phyloP scores from a whole-genome alignment of 2,888 invertebrate species.

The Plebejus melissa region DNA sequence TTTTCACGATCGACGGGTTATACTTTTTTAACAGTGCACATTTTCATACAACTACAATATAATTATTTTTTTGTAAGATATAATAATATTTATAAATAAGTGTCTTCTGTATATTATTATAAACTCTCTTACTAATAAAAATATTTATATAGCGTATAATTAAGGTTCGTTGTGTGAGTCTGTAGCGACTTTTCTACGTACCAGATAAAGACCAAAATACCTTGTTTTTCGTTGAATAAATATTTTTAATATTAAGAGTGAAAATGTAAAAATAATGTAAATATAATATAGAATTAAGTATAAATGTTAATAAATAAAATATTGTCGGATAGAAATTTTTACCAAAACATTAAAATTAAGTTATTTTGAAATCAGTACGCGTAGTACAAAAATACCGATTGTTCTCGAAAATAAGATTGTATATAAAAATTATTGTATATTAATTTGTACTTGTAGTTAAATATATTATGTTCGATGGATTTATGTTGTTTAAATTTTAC shows the following conservation, averaged over 20 bases:
- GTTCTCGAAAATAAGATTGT: conserved; percentile 41
- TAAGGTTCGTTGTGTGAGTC: neutral
- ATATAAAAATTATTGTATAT: conserved; percentile 56
- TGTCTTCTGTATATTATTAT: neutral
- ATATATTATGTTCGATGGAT: conserved; percentile 45
- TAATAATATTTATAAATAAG: neutral
- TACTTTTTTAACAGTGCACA: neutral
- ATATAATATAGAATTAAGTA: conserved; percentile 23
- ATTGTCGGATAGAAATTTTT: conserved; percentile 38
- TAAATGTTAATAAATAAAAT: conserved; percentile 18
- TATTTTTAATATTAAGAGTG: neutral
- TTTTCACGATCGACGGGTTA: no score
- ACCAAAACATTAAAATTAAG: conserved; percentile 35
- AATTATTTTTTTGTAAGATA: neutral
- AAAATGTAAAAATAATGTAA: conserved; percentile 31
- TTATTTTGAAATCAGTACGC: conserved; percentile 30
- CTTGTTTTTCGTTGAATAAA: neutral
- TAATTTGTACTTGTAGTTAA: conserved; percentile 63
- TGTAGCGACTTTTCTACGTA: no score
- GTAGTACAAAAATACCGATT: conserved; percentile 42
- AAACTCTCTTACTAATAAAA: neutral
- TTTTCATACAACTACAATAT: neutral
- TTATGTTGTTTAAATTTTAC: conserved; percentile 32
- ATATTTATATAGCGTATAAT: neutral
- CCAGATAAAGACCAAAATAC: neutral